Evolutionary conservation across 2,888 invertebrate genomes (phyloP).

Genomic region (Metacarcinus magister): DNA sequence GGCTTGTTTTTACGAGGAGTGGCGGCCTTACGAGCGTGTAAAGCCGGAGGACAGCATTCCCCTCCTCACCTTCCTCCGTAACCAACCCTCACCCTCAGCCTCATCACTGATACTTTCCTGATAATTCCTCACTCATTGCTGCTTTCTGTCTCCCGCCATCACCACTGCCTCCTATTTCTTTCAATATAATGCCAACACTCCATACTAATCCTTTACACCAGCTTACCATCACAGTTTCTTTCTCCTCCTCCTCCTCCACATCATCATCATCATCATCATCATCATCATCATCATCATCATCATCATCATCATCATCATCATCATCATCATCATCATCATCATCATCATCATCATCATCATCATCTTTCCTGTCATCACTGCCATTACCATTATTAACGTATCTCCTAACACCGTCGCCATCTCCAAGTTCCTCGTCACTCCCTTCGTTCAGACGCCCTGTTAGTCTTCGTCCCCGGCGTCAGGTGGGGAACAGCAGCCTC

Average conservation of each 20-base stretch:
- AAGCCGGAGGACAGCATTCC: background rate
- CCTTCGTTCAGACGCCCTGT: background rate
- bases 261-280: background rate
- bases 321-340: background rate
- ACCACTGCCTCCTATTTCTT: background rate
- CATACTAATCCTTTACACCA: background rate
- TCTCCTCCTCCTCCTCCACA: background rate
- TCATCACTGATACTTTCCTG: slow-evolving; percentile 26
- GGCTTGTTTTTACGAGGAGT: slow-evolving; percentile 51
- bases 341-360: background rate
- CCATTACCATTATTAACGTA: slow-evolving; percentile 37
- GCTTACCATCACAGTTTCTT: background rate
- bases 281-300: background rate
- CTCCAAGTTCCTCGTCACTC: background rate
- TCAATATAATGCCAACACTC: background rate
- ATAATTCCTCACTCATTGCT: slow-evolving; percentile 16
- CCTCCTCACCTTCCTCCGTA: background rate
- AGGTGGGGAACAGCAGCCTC: background rate
- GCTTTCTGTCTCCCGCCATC: background rate
- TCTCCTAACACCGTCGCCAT: background rate
- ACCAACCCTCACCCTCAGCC: slow-evolving; percentile 20
- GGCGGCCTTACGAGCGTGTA: slow-evolving; percentile 34
- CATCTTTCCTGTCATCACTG: background rate
- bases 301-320: background rate
- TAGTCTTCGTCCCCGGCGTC: background rate